Conservation (phyloP, 2,113 vertebrate species). For the Chitala chitala region DNA sequence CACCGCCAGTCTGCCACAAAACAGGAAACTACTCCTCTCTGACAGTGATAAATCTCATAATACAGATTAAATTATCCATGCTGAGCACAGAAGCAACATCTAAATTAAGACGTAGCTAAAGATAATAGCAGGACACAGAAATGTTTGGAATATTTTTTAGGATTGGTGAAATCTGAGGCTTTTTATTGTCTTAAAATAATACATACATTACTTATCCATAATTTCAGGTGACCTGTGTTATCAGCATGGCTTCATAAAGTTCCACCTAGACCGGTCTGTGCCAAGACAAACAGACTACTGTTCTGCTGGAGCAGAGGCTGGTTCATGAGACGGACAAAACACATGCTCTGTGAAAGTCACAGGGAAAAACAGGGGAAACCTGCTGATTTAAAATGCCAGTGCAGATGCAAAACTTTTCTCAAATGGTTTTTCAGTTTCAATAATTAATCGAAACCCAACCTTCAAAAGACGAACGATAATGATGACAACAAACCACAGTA, state of each 20-base stretch:
- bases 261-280: background rate
- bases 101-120: background rate
- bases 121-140: background rate
- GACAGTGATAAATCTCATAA: background rate
- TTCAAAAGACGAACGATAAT: too few relatives aligned
- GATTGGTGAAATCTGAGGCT: background rate
- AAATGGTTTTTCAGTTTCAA: too few relatives aligned
- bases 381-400: too few relatives aligned
- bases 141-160: background rate
- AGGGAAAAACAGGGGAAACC: background rate
- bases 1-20: constrained; percentile 1
- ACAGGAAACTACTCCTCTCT: background rate
- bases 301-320: background rate
- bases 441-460: too few relatives aligned
- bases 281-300: background rate
- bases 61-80: background rate
- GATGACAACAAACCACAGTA: too few relatives aligned
- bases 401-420: too few relatives aligned
- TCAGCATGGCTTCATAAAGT: background rate
- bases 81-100: background rate
- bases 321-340: background rate
- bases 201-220: background rate
- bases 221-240: background rate
- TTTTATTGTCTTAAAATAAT: background rate
- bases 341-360: background rate